Conservation (phyloP, 30 jellyfish, hydroid and myxozoan genomes). For the Aurelia aurita region DNA sequence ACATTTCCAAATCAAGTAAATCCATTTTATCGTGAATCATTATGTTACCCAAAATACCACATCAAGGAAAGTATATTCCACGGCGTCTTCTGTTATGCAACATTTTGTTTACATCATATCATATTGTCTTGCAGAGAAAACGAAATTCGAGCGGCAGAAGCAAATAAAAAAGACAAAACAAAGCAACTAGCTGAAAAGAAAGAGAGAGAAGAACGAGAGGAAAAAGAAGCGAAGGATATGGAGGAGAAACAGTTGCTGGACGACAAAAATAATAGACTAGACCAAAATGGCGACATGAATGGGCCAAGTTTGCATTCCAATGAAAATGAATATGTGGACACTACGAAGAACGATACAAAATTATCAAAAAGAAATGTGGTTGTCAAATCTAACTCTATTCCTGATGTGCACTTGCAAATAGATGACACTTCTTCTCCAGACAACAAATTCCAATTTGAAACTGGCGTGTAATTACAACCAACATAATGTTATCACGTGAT, state of each 20-base stretch:
- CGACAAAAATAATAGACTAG: constrained; percentile 45
- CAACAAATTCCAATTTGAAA: constrained; percentile 49
- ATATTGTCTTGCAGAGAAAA: constrained; percentile 66
- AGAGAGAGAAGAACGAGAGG: constrained; percentile 75
- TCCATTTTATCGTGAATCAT: no score
- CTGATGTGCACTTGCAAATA: constrained; percentile 69
- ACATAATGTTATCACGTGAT: not conserved
- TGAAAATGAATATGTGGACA: constrained; percentile 56
- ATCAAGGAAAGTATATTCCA: no score
- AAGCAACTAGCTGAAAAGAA: constrained; percentile 85
- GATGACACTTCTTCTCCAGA: constrained; percentile 25
- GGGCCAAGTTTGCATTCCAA: constrained; percentile 58
- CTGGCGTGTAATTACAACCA: constrained; percentile 54
- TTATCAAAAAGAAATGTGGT: constrained; percentile 34
- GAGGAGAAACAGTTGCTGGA: constrained; percentile 59
- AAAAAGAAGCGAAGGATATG: constrained; percentile 33
- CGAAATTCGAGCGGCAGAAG: constrained; percentile 97
- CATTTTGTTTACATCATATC: not conserved
- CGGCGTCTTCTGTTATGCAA: no score
- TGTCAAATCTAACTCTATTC: constrained; percentile 52
- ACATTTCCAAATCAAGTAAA: no score
- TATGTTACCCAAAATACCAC: no score
- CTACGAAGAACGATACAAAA: constrained; percentile 14
- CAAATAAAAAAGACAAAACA: constrained; percentile 85
- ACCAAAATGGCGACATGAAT: constrained; percentile 70